These are phyloP conservation scores for Ornithorhynchus anatinus DNA, from an alignment of 2,113 vertebrate genomes.

Conservation along the genomic window DNA sequence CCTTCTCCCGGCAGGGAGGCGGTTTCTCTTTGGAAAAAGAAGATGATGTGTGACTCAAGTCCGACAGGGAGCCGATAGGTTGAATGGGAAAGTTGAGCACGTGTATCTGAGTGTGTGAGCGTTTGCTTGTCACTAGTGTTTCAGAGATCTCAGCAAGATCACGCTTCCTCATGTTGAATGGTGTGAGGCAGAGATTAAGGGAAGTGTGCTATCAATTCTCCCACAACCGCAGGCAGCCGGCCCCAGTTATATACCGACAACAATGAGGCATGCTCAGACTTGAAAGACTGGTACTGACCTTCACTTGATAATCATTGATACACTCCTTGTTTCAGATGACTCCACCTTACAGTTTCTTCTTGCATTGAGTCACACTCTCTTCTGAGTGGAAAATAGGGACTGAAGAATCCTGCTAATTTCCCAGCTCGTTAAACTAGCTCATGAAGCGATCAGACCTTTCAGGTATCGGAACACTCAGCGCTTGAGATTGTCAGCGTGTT, in stretches of 20 bases:
- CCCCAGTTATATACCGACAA: conserved; percentile 46
- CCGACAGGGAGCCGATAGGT: neutral
- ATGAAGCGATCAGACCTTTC: neutral
- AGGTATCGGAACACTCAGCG: conserved; percentile 9
- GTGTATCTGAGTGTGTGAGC: too few relatives aligned
- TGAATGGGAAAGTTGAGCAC: neutral
- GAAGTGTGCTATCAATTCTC: conserved; percentile 26
- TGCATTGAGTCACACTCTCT: conserved; percentile 71
- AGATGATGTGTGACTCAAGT: neutral
- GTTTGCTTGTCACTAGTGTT: neutral
- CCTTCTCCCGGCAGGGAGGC: neutral
- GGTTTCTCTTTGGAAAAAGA: neutral
- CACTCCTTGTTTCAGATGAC: conserved; percentile 67
- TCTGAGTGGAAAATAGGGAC: conserved; percentile 37
- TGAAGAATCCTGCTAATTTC: conserved; percentile 26
- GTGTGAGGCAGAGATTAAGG: neutral
- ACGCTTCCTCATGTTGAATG: neutral
- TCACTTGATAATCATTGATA: conserved; percentile 60
- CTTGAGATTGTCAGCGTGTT: too few relatives aligned
- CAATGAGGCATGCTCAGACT: conserved; percentile 58
- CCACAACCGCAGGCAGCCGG: conserved; percentile 49
- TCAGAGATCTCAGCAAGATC: neutral
- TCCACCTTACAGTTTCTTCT: conserved; percentile 70
- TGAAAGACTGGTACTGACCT: conserved; percentile 62
- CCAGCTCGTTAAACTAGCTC: conserved; percentile 6